Percentiles rank a stretch among this genome's conserved stretches.
Conservation (phyloP, 2,888 invertebrate species). For the Hyppa rectilinea region DNA sequence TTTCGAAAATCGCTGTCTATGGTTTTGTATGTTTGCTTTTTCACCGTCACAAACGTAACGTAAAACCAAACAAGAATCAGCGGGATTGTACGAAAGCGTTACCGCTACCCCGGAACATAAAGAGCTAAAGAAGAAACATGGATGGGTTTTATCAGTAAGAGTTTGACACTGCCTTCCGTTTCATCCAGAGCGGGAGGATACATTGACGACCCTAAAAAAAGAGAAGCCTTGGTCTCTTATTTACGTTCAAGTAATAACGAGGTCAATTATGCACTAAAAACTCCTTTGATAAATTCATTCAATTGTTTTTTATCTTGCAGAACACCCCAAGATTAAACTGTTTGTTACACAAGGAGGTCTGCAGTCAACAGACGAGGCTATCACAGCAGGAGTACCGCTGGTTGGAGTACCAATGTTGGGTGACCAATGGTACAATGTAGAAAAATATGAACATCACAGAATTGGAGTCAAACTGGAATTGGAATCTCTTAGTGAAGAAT, state of each 20-base stretch:
- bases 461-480: slow-evolving; percentile 75
- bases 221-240: no score
- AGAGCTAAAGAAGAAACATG: no score
- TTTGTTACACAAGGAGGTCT: slow-evolving; percentile 88
- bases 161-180: no score
- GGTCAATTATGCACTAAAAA: background rate
- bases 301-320: slow-evolving; percentile 21
- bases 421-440: slow-evolving; percentile 84
- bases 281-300: background rate
- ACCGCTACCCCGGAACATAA: no score
- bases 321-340: slow-evolving; percentile 79
- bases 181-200: no score
- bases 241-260: background rate
- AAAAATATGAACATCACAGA: slow-evolving; percentile 72
- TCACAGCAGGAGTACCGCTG: slow-evolving; percentile 82
- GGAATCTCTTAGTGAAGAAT: slow-evolving; percentile 70
- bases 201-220: no score
- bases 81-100: no score
- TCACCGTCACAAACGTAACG: no score
- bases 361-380: slow-evolving; percentile 86
- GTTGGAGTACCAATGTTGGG: slow-evolving; percentile 83
- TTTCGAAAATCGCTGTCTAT: no score
- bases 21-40: no score
- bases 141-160: no score
- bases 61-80: no score